Percentiles rank a stretch among this genome's conserved stretches.
Evolutionary conservation across 2,888 invertebrate species (phyloP).

Genomic region (Agrotis exclamationis): DNA sequence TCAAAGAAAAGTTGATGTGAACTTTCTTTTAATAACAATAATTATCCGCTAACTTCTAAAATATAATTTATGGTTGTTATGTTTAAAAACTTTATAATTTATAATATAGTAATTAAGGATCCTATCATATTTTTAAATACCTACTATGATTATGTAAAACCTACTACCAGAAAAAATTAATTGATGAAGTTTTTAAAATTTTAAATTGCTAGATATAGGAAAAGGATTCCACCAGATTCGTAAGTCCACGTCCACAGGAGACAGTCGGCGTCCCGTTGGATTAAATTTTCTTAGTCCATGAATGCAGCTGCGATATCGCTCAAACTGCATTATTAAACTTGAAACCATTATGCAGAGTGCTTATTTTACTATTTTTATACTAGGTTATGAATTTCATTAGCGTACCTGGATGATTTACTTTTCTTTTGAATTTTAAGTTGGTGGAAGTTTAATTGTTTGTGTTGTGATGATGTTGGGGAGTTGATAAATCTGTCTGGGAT

Average conservation of each 20-base stretch:
- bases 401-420: constrained; percentile 27
- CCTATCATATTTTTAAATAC: too few relatives aligned
- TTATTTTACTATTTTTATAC: constrained; percentile 50
- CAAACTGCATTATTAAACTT: constrained; percentile 63
- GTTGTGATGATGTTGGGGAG: not conserved
- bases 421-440: constrained; percentile 29
- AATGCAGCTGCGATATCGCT: constrained; percentile 73
- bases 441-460: constrained; percentile 26
- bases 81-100: too few relatives aligned
- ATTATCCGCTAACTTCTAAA: too few relatives aligned
- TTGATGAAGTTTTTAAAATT: not conserved
- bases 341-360: constrained; percentile 28
- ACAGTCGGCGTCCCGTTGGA: constrained; percentile 69
- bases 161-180: not conserved
- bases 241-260: constrained; percentile 59
- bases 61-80: too few relatives aligned
- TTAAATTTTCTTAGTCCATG: constrained; percentile 79
- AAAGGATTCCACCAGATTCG: constrained; percentile 26
- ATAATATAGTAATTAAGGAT: too few relatives aligned
- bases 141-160: not conserved
- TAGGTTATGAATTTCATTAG: constrained; percentile 52
- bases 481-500: constrained; percentile 10
- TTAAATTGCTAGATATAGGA: not conserved
- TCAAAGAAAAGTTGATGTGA: not conserved
- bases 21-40: not conserved